Evolutionary conservation across 2,888 invertebrate genomes (phyloP), one percentile per base, ranked within the genome.

Genomic region (Pecten maximus): DNA sequence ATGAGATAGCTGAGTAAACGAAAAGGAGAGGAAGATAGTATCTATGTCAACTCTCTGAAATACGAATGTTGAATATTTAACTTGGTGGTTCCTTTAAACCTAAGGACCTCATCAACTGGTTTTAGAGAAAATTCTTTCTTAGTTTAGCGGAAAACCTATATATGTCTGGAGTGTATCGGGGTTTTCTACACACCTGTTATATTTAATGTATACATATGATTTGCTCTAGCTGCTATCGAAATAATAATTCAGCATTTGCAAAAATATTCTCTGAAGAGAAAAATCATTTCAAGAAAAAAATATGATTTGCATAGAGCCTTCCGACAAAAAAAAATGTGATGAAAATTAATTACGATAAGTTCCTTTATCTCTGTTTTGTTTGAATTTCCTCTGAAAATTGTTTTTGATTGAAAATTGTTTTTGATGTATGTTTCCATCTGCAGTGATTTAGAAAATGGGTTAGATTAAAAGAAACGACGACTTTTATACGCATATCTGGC

Each of bases 341-440:
- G 74, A 35, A 74, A 74, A 60, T 60, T 74, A 35, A 28, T 74
- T 74, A 74, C 6, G 74, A 74, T 74, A 74, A 74, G 74, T 74
- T 28, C 74, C 35, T 74, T 74, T 74, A 74, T 74, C 74, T 74
- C 4, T 74, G 4, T 60, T 60, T 35, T 35, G 74, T 74, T 28
- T 74, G 35, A 74, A 74, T 28, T 2, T 74, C 35, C 12, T 74
- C 74, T 74, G 74, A 35, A 74, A 35, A 4, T 35, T 15, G 74
- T 74, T 35, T 74, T 74, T 35, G 74, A 74, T 74, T 74, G 74
- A 35, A 74, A 35, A 4, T 35, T 15, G 74, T 74, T 35, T 74
- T 74, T 35, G 74, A 74, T 74, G 74, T 74, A 74, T 16, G 23
- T 74, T 74, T 74, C 74, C 28, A 74, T 74, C 74, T 74, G 74